These are phyloP conservation scores for Coluber constrictor DNA, from an alignment of 2,797 vertebrate genomes.

Conservation along the genomic window DNA sequence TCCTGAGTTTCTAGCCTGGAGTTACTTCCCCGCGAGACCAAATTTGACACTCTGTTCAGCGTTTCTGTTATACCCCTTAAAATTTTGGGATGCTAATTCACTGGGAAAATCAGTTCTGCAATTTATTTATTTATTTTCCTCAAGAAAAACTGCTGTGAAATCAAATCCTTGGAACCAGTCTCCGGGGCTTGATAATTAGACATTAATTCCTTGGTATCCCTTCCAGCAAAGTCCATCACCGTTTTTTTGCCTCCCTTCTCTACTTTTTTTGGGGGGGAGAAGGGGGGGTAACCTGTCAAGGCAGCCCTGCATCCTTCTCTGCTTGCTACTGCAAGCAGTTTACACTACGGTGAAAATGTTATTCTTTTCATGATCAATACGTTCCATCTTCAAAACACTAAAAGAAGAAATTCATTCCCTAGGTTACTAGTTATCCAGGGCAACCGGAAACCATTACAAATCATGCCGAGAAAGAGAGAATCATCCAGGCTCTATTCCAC, in stretches of 20 bases:
- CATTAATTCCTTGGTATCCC: not conserved
- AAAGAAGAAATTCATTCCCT: constrained; percentile 52
- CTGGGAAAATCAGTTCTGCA: not conserved
- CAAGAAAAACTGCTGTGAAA: not conserved
- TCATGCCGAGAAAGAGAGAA: not conserved
- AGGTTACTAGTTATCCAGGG: constrained; percentile 62
- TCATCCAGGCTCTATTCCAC: constrained; percentile 39
- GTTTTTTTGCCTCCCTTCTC: not conserved
- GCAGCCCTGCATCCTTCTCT: not conserved
- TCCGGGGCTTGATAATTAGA: not conserved
- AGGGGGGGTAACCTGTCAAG: not conserved
- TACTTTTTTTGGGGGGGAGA: not conserved
- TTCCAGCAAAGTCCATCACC: not conserved
- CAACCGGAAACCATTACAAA: constrained; percentile 55
- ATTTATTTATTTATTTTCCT: not conserved
- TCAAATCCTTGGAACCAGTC: not conserved
- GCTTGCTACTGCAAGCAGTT: not conserved
- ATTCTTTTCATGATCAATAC: constrained; percentile 62
- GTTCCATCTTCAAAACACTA: constrained; percentile 49
- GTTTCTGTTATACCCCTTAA: not conserved
- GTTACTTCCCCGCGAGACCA: not conserved
- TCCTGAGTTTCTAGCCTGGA: not conserved
- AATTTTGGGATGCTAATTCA: not conserved
- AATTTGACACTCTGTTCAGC: not conserved
- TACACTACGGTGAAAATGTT: constrained; percentile 22